A percentile compares a stretch with the other conserved stretches of the same genome.
phyloP scores from a whole-genome alignment of 1,140 invertebrate species.

The Lordiphosa collinella region DNA sequence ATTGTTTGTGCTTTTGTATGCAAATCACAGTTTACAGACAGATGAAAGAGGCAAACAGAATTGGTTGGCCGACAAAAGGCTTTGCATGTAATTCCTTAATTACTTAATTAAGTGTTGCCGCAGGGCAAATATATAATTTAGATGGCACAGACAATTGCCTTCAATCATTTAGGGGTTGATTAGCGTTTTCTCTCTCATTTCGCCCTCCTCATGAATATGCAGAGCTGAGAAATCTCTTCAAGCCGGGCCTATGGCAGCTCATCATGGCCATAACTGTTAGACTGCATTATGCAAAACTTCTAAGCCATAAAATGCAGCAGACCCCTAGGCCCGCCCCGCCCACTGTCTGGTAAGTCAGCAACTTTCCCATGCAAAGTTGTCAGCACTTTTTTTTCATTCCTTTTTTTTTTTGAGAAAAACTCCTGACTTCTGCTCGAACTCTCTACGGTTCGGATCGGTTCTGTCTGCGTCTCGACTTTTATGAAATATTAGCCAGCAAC shows the following conservation, averaged over 20 bases:
- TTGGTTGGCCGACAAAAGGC: slow-evolving; percentile 21
- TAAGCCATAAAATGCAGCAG: slow-evolving; percentile 48
- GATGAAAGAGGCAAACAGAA: slow-evolving; percentile 10
- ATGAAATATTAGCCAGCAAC: slow-evolving; percentile 52
- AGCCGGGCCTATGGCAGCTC: slow-evolving; percentile 15
- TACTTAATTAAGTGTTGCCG: slow-evolving; percentile 68
- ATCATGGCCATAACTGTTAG: slow-evolving; percentile 46
- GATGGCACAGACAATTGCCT: not conserved
- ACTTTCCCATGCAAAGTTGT: slow-evolving; percentile 48
- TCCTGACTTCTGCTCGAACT: not conserved
- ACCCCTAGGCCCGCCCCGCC: slow-evolving; percentile 7
- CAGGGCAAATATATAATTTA: slow-evolving; percentile 45
- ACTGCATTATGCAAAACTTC: slow-evolving; percentile 53
- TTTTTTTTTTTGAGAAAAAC: not conserved
- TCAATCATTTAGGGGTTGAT: too few species aligned
- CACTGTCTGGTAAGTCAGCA: slow-evolving; percentile 33
- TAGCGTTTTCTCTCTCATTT: too few species aligned
- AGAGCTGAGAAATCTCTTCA: not conserved
- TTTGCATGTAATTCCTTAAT: slow-evolving; percentile 62
- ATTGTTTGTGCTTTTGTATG: slow-evolving; percentile 59
- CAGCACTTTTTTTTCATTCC: slow-evolving; percentile 19
- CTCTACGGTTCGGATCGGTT: slow-evolving; percentile 14
- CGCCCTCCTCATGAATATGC: slow-evolving; percentile 36
- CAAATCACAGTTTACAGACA: slow-evolving; percentile 37
- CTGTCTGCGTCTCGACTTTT: slow-evolving; percentile 49